Evolutionary conservation across 2,888 invertebrate species (phyloP), one percentile per base, ranked within the genome.

Genomic region (Pasiphila rectangulata): DNA sequence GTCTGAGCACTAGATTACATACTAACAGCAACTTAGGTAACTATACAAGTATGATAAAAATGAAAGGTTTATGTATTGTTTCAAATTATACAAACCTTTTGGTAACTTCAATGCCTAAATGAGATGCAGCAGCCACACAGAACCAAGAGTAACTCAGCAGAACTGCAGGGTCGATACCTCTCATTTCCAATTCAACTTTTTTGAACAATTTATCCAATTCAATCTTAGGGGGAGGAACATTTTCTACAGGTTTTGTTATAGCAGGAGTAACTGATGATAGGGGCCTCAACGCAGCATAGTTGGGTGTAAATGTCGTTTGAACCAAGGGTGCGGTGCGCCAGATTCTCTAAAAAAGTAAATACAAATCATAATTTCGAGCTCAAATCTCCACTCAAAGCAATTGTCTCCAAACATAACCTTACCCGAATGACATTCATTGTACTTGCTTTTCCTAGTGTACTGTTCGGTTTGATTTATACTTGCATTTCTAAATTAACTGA

Each of bases 61-160:
- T n/a, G n/a, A n/a, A n/a, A n/a, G n/a, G 6, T 9, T 24, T 3
- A 9, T n/a, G 10, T 24, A 24, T n/a, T n/a, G n/a, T n/a, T 1
- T 12, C 27, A 13, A 13, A 4, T 12, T 1, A 16, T 29, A 86
- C 87, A 78, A 87, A 94, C 94, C 89, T 91, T 64, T 93, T 92
- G 44, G 93, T 93, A 29, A 94, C 86, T 72, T 92, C 91, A 48
- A 98, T 92, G 15, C 94, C 94, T 49, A 98, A 90, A 80, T 97
- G 92, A 24, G 92, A 90, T 0, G 97, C 97, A 20, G 97, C 93
- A 45, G 93, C 93, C 3, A 91, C 90, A 15, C 96, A 93, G 84
- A 97, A 98, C 90, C 92, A 92, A 7, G 94, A 92, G 74, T 97
- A 99, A 83, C 98, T 98, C 53, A 93, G 92, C 13, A 98, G 79